These are phyloP conservation scores for Tichodroma muraria DNA, from an alignment of 2,113 vertebrate genomes.

Conservation along the genomic window DNA sequence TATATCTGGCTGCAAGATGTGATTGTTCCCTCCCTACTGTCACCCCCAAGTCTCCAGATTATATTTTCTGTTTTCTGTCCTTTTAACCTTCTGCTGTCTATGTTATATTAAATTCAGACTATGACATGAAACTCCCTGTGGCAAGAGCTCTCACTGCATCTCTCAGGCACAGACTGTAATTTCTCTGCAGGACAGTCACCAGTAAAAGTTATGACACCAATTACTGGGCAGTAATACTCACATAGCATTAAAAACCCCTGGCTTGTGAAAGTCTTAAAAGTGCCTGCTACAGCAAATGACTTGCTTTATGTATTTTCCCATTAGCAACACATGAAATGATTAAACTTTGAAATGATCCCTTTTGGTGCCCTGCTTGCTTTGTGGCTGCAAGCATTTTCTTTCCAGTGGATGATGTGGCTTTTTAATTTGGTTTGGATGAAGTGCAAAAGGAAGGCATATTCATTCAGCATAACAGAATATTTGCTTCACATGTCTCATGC, in stretches of 20 bases:
- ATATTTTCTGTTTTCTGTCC: not conserved
- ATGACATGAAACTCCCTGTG: not conserved
- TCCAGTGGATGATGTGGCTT: not conserved
- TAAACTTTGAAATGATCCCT: not conserved
- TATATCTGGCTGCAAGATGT: not conserved
- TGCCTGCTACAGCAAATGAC: not conserved
- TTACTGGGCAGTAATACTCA: not conserved
- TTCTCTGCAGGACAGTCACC: not conserved
- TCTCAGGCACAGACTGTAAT: not conserved
- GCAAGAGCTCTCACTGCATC: not conserved
- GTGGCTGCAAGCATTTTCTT: not conserved
- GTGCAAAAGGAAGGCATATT: not conserved
- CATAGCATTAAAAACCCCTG: not conserved
- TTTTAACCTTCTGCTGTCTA: not conserved
- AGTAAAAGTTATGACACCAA: constrained; percentile 14
- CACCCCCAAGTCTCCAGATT: not conserved
- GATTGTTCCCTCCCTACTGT: not conserved
- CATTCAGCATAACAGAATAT: not conserved
- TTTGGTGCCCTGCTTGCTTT: not conserved
- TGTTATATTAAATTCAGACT: not conserved
- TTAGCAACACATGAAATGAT: not conserved
- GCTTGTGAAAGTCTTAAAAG: not conserved
- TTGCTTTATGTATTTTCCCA: not conserved
- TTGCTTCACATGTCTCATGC: not conserved
- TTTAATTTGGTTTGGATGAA: constrained; percentile 1